These are phyloP conservation scores for Parasteatoda tepidariorum DNA, from an alignment of 1,140 invertebrate genomes.

Conservation along the genomic window DNA sequence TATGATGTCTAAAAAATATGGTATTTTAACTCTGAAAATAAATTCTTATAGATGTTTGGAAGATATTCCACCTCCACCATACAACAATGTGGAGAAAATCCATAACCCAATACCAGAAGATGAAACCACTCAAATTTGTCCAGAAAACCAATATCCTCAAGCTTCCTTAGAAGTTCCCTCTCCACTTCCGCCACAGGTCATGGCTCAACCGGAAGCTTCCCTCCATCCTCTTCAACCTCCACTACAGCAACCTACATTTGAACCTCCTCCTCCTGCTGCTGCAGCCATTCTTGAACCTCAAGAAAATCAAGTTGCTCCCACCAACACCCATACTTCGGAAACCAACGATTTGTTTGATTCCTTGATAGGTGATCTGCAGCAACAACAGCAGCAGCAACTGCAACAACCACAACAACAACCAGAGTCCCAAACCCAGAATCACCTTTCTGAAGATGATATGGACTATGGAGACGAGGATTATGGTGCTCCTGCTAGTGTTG, in stretches of 20 bases:
- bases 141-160: background rate
- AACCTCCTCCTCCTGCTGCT: no score
- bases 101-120: background rate
- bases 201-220: no score
- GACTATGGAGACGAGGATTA: constrained; percentile 76
- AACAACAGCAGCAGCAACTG: background rate
- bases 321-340: constrained; percentile 5
- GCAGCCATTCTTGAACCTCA: background rate
- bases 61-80: background rate
- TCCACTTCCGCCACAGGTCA: no score
- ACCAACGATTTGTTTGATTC: constrained; percentile 46
- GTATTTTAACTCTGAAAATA: no score
- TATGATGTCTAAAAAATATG: no score
- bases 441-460: constrained; percentile 61
- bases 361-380: constrained; percentile 27
- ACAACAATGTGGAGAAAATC: background rate
- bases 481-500: constrained; percentile 83
- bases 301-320: background rate
- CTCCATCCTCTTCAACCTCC: no score
- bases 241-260: no score
- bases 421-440: background rate
- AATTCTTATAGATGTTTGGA: no score
- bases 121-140: background rate
- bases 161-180: background rate
- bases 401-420: constrained; percentile 14